A percentile compares a stretch with the other conserved stretches of the same genome.
Conservation (phyloP, 2,888 invertebrate genomes). For the Gnatocerus cornutus region DNA sequence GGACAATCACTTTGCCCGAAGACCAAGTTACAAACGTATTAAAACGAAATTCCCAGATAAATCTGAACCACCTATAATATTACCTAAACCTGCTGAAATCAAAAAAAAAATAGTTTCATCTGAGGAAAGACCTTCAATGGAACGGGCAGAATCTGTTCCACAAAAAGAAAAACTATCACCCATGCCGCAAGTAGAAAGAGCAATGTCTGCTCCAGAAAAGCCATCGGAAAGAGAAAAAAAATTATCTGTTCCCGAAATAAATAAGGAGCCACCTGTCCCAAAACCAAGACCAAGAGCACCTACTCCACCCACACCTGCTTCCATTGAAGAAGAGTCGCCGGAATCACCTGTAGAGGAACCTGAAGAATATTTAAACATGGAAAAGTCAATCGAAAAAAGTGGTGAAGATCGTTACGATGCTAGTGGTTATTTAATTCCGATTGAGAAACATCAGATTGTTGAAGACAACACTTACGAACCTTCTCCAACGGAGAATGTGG, state of each 20-base stretch:
- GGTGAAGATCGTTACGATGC: not conserved
- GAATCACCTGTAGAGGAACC: not conserved
- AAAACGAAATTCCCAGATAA: not conserved
- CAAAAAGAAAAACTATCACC: no score
- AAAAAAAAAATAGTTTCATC: no score
- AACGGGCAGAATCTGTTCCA: no score
- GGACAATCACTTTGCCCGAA: not conserved
- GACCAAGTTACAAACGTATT: not conserved
- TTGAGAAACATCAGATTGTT: not conserved
- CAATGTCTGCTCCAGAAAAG: not conserved
- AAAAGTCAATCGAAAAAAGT: not conserved
- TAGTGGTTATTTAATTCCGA: constrained; percentile 5
- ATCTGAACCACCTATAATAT: not conserved
- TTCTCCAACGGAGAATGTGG: constrained; percentile 6
- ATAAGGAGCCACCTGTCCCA: no score
- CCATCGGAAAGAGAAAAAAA: not conserved
- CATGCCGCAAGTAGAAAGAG: not conserved
- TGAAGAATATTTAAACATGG: not conserved
- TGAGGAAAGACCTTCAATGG: no score
- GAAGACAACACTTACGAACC: constrained; percentile 15
- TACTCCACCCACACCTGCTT: no score
- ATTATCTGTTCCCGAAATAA: not conserved
- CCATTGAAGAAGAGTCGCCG: no score
- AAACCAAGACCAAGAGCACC: no score
- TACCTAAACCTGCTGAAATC: not conserved